Percentiles rank a stretch among this genome's conserved stretches.
These are phyloP conservation scores for Lethrus apterus DNA, from an alignment of 1,140 invertebrate species.

Conservation along the genomic window DNA sequence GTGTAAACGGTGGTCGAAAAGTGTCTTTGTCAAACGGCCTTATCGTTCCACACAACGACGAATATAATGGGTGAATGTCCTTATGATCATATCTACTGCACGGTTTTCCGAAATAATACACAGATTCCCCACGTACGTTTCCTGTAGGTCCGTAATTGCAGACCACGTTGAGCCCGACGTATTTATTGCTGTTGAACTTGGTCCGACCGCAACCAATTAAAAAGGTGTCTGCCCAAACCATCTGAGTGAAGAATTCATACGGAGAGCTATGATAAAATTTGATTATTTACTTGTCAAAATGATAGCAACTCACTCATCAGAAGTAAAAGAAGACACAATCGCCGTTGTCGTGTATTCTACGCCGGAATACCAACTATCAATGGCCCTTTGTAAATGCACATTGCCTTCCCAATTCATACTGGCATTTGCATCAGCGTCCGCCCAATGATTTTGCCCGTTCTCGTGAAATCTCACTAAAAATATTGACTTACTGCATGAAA, in stretches of 20 bases:
- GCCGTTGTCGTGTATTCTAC: background rate
- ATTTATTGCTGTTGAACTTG: background rate
- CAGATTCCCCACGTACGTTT: background rate
- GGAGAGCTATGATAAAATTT: background rate
- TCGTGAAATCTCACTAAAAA: background rate
- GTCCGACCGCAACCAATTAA: conserved; percentile 6
- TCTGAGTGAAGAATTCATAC: conserved; percentile 1
- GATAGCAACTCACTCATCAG: background rate
- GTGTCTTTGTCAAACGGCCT: too few species aligned
- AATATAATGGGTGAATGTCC: too few species aligned
- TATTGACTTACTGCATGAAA: background rate
- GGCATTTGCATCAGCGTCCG: background rate
- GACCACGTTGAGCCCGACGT: background rate
- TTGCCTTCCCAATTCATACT: conserved; percentile 7
- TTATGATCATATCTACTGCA: too few species aligned
- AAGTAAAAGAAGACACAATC: background rate
- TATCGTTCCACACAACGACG: too few species aligned
- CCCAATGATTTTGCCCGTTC: conserved; percentile 14
- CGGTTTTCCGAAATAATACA: background rate
- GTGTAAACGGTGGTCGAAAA: too few species aligned
- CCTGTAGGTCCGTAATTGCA: conserved; percentile 7
- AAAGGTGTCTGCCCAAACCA: conserved; percentile 5
- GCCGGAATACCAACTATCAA: conserved; percentile 8
- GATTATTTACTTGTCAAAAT: background rate
- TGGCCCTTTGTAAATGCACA: background rate